Base-by-base conservation (phyloP, 2,888 invertebrate species). In the Odontomyia ornata region DNA sequence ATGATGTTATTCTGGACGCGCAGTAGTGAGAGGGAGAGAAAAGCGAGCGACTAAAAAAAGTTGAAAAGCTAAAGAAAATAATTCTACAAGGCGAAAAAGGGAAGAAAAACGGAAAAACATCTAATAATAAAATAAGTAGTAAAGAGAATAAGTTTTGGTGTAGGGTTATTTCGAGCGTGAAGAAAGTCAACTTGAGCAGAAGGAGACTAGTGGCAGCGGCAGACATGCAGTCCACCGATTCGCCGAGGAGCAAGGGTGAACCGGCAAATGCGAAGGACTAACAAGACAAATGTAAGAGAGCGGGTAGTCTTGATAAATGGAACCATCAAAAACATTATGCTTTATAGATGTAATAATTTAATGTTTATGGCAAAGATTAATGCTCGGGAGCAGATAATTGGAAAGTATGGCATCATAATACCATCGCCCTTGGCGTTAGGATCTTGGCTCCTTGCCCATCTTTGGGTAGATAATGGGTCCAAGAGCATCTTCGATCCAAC, bases 351-450 rank as follows among this genome's bases (percentile, higher is more conserved):
- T 80, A 80, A 81, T 81, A 81, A 81, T 81, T 80, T 81, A 81
- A 81, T 81, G 80, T 80, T 80, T 81, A 81, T 81, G 81, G 81
- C 81, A 81, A 80, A 81, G 81, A 81, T 81, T 81, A 81, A 81
- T 81, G 81, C 60, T 69, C 36, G 5, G 67, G 25, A 67, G 69
- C 15, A 76, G 76, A 76, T 76, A 76, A 76, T 76, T 76, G 76
- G 76, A 57, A 76, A 69, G 57, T 36, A 60, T 43, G 60, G 36
- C 21, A 60, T 69, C 69, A 46, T 69, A 30, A 64, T 47, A 71
- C 52, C 23, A 27, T 36, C 60, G n/a, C 11, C 21, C 5, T 21
- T 56, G 57, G 56, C 72, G 18, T 28, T 21, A 3, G 30, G 5
- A 15, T 18, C 52, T 52, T 9, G 18, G 52, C 52, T 52, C 3